Percentiles rank a stretch among this genome's conserved stretches.
These are phyloP conservation scores for Mythimna vitellina DNA, from an alignment of 2,888 invertebrate genomes.

Conservation along the genomic window DNA sequence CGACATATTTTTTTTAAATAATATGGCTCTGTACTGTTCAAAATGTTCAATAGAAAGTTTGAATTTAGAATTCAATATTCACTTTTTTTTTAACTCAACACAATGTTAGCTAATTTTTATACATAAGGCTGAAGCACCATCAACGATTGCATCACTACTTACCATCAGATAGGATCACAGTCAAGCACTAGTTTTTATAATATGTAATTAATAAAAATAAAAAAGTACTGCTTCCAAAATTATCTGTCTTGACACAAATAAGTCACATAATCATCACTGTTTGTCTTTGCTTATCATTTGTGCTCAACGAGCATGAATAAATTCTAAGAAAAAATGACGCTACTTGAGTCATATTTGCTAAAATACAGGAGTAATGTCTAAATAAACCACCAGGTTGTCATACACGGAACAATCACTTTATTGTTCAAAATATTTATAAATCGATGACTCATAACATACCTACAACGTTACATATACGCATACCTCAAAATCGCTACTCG, in stretches of 20 bases:
- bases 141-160: too few species aligned
- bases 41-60: too few species aligned
- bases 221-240: constrained; percentile 9
- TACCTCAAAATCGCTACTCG: constrained; percentile 27
- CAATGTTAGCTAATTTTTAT: too few species aligned
- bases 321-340: constrained; percentile 26
- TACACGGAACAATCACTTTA: constrained; percentile 7
- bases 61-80: too few species aligned
- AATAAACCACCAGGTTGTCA: constrained; percentile 13
- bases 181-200: too few species aligned
- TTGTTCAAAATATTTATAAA: constrained; percentile 27
- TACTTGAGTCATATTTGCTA: constrained; percentile 4
- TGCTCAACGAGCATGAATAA: background rate
- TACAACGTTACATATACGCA: constrained; percentile 27
- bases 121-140: too few species aligned
- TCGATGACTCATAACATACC: constrained; percentile 30
- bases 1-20: too few species aligned
- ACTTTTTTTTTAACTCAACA: too few species aligned
- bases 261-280: constrained; percentile 16
- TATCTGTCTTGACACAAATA: constrained; percentile 30
- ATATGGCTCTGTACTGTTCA: background rate
- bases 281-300: constrained; percentile 42
- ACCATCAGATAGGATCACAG: too few species aligned
- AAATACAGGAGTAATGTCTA: constrained; percentile 15
- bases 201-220: too few species aligned